Conservation (phyloP, 2,797 vertebrate species). For the Intellagama lesueurii region DNA sequence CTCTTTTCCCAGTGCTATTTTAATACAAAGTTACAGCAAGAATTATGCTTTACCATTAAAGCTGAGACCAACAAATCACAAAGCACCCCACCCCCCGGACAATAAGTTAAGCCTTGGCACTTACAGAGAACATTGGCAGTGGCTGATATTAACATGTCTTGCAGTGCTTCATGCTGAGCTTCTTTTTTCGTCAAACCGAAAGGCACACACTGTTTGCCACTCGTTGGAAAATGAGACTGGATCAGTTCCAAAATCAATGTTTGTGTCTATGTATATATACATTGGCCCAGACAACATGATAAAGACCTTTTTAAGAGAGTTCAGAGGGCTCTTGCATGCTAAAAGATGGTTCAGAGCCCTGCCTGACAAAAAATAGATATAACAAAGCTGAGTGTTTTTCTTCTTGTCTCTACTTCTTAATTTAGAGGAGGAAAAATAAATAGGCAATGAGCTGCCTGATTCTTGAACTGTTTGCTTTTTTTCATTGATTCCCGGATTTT, state of each 20-base stretch:
- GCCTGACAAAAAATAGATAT: background rate
- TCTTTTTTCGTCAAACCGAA: conserved; percentile 44
- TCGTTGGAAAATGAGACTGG: conserved; percentile 64
- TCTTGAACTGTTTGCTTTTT: too few relatives aligned
- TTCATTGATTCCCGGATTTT: too few relatives aligned
- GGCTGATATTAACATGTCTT: conserved; percentile 49
- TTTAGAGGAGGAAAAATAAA: background rate
- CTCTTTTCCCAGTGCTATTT: background rate
- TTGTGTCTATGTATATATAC: conserved; percentile 50
- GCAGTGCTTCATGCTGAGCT: conserved; percentile 46
- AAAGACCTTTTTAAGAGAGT: conserved; percentile 37
- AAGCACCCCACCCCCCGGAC: background rate
- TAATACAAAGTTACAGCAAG: background rate
- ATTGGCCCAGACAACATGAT: background rate
- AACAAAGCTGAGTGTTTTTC: background rate
- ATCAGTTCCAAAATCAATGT: conserved; percentile 63
- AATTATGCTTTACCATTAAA: background rate
- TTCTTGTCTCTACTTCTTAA: background rate
- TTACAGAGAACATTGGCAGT: conserved; percentile 19
- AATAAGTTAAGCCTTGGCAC: conserved; percentile 28
- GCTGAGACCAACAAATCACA: background rate
- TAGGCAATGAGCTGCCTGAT: too few relatives aligned
- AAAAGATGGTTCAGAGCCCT: conserved; percentile 7
- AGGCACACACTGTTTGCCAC: conserved; percentile 45
- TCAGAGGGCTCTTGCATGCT: conserved; percentile 33